phyloP scores from a whole-genome alignment of 2,888 invertebrate species.

The Rugalucina vietnamica region DNA sequence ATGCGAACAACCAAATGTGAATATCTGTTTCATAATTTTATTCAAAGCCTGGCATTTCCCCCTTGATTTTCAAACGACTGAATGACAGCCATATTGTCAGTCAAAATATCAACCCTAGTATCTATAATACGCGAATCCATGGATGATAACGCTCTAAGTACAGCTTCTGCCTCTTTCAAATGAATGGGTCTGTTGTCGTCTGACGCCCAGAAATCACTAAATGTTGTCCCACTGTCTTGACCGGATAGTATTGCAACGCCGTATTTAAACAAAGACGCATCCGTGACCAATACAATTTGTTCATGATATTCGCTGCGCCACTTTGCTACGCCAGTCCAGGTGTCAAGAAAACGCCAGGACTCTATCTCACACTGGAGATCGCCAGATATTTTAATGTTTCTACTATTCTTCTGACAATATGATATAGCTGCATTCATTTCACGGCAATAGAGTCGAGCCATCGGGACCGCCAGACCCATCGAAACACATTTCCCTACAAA shows the following conservation, averaged over 20 bases:
- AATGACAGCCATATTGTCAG: constrained; percentile 32
- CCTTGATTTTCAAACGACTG: constrained; percentile 34
- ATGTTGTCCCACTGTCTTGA: not conserved
- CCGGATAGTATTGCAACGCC: constrained; percentile 24
- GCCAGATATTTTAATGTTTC: not conserved
- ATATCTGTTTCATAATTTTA: constrained; percentile 8
- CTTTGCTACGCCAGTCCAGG: constrained; percentile 20
- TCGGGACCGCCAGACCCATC: constrained; percentile 41
- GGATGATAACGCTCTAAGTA: constrained; percentile 8
- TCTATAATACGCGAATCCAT: constrained; percentile 2
- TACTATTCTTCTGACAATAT: constrained; percentile 24
- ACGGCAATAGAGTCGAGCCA: constrained; percentile 33
- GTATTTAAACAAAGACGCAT: constrained; percentile 44
- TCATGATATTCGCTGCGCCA: constrained; percentile 36
- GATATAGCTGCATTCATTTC: constrained; percentile 51
- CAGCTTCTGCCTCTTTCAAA: constrained; percentile 35
- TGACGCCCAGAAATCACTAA: constrained; percentile 27
- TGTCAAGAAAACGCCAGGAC: constrained; percentile 45
- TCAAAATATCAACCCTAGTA: constrained; percentile 23
- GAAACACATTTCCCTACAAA: constrained; percentile 52
- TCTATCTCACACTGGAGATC: constrained; percentile 31
- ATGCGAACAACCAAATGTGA: not conserved
- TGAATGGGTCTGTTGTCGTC: constrained; percentile 32
- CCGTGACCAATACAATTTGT: constrained; percentile 33
- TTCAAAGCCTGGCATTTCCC: constrained; percentile 13